phyloP scores from a whole-genome alignment of 2,113 vertebrate genomes.

The Baryphthengus martii region DNA sequence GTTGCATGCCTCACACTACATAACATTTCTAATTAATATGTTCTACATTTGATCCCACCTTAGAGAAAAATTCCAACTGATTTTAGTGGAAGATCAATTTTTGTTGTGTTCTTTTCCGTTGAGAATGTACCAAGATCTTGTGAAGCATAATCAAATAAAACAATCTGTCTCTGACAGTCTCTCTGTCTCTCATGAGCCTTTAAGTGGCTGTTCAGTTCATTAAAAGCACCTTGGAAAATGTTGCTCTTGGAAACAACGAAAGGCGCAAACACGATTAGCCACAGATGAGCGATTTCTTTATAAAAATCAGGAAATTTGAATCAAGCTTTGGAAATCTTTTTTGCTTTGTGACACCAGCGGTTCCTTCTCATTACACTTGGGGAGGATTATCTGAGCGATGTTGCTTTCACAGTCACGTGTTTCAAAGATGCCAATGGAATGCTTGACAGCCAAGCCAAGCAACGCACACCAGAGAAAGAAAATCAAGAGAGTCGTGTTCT shows the following conservation, averaged over 20 bases:
- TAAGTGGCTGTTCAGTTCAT: neutral
- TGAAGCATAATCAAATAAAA: neutral
- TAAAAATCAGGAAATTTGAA: neutral
- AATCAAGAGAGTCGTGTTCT: neutral
- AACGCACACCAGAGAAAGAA: too few relatives aligned
- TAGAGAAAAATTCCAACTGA: neutral
- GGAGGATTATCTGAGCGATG: neutral
- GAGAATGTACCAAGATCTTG: neutral
- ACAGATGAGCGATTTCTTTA: neutral
- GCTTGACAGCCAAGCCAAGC: neutral
- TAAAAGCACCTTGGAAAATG: constrained; percentile 31
- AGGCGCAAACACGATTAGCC: neutral
- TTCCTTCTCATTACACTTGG: neutral
- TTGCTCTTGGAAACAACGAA: constrained; percentile 6
- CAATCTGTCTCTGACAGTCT: constrained; percentile 5
- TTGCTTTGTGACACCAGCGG: neutral
- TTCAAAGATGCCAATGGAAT: neutral
- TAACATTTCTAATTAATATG: neutral
- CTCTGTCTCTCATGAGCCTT: constrained; percentile 13
- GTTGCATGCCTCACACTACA: neutral
- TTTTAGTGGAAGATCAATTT: neutral
- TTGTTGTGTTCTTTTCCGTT: neutral
- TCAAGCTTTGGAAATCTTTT: neutral
- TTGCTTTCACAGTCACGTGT: neutral
- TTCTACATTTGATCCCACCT: neutral